Evolutionary conservation across 2,113 vertebrate species (phyloP), one percentile per base, ranked within the genome.

Genomic region (Girardinichthys multiradiatus): DNA sequence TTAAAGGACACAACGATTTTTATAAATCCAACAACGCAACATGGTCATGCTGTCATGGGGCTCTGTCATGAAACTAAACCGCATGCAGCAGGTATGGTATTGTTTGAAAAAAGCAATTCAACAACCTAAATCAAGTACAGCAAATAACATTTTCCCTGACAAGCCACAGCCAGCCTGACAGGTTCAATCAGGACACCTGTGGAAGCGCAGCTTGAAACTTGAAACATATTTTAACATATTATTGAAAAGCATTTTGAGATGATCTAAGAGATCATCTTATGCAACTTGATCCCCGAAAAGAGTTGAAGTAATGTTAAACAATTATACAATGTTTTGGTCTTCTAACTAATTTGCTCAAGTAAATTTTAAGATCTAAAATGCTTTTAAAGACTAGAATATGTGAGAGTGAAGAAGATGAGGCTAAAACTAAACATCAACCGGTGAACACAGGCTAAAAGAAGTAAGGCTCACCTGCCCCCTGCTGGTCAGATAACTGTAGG

Each of bases 401-500:
- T 54, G 21, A 54, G 48, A 54, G 48, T 54, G 48, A 24, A 11
- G 8, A 54, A 54, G 21, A 35, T 7, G 35, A 54, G 48, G 6
- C n/a, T 54, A 24, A 45, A 45, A 45, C 7, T 7, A 54, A 54
- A 54, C 21, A 51, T 39, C 8, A 33, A 33, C 3, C 3, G 31
- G 3, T 33, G 31, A 33, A 6, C 31, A 33, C 31, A 63, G 9
- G 6, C 11, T 37, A 71, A 57, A 39, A 60, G 30, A 85, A 66
- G 69, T 90, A 62, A 84, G 80, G 35, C 87, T 70, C 5, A 90
- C 57, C 82, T 90, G 91, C 88, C 89, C 88, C 68, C 89, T 88
- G 77, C 74, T 89, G 91, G 85, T 54, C 30, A 81, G 1, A 62
- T 12, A 30, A 4, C 3, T 3, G 37, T 19, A 75, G 7, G 72